phyloP scores from a whole-genome alignment of 2,113 vertebrate genomes.

The Rhea americana region DNA sequence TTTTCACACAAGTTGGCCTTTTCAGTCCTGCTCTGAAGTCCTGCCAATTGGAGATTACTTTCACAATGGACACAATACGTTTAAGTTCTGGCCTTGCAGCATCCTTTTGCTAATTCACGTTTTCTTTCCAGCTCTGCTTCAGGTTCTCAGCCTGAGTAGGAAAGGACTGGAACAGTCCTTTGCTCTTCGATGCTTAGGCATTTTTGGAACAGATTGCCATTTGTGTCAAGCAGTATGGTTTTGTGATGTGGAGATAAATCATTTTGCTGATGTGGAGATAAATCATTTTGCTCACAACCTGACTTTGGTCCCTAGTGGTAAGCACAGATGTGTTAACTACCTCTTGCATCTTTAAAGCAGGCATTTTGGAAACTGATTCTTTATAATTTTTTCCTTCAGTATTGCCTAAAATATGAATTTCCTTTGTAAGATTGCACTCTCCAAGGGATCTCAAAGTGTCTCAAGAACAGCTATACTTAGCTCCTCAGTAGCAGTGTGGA shows the following conservation, averaged over 20 bases:
- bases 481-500: background rate
- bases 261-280: slow-evolving; percentile 33
- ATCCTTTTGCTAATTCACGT: background rate
- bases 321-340: slow-evolving; percentile 16
- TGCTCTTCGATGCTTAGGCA: background rate
- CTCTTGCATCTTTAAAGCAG: background rate
- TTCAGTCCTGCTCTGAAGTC: background rate
- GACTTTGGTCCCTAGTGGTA: slow-evolving; percentile 45
- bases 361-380: background rate
- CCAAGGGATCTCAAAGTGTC: background rate
- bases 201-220: slow-evolving; percentile 19
- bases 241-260: slow-evolving; percentile 37
- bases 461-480: slow-evolving; percentile 17
- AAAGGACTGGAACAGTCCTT: background rate
- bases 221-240: slow-evolving; percentile 57
- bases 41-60: background rate
- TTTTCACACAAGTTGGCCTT: background rate
- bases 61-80: background rate
- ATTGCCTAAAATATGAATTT: background rate
- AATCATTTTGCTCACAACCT: background rate
- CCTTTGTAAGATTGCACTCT: background rate
- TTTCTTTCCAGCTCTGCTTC: background rate
- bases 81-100: background rate
- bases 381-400: background rate
- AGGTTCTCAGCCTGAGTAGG: background rate